These are phyloP conservation scores for Metellina segmentata DNA, from an alignment of 2,888 invertebrate genomes.

Conservation along the genomic window DNA sequence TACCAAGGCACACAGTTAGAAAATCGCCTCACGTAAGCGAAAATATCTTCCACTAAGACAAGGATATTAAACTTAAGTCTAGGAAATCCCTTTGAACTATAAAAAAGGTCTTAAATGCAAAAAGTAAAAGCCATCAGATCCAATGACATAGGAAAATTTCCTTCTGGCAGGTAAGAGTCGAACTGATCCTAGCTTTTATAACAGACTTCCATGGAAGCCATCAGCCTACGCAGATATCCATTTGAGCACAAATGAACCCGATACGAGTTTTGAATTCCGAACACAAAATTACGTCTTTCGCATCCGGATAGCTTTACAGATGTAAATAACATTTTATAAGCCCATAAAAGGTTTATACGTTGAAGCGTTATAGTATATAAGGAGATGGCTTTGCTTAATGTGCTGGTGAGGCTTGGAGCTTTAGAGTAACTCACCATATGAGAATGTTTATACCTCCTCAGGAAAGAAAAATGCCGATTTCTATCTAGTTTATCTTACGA, in stretches of 20 bases:
- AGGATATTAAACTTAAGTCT: too few relatives aligned
- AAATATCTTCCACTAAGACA: too few relatives aligned
- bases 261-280: slow-evolving; percentile 22
- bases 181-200: too few relatives aligned
- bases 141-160: too few relatives aligned
- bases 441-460: slow-evolving; percentile 20
- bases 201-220: neutral
- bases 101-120: too few relatives aligned
- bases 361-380: neutral
- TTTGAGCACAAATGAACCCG: neutral
- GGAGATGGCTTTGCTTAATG: neutral
- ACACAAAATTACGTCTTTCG: slow-evolving; percentile 6
- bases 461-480: slow-evolving; percentile 33
- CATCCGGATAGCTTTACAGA: slow-evolving; percentile 10
- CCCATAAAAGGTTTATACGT: slow-evolving; percentile 37
- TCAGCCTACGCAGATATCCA: neutral
- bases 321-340: slow-evolving; percentile 52
- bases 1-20: too few relatives aligned
- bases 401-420: neutral
- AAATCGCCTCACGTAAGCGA: too few relatives aligned
- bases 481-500: slow-evolving; percentile 24
- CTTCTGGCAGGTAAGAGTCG: too few relatives aligned
- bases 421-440: slow-evolving; percentile 19
- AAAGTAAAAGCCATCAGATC: too few relatives aligned
- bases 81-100: too few relatives aligned